Evolutionary conservation across 2,113 vertebrate genomes (phyloP), one percentile per base, ranked within the genome.

Genomic region (Charadrius vociferus): DNA sequence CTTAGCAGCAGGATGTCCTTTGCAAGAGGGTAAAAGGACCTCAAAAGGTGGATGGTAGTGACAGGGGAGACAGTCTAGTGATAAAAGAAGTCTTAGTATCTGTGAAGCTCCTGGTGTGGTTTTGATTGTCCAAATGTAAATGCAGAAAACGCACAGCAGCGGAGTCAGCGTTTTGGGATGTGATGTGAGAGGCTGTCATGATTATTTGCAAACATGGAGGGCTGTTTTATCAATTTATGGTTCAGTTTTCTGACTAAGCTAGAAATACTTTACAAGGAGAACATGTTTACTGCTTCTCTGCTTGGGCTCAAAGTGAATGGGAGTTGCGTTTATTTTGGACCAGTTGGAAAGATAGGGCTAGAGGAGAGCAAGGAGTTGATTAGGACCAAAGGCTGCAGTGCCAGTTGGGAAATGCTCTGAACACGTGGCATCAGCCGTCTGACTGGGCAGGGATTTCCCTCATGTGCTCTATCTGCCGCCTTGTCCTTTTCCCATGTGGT

Each of bases 381-480:
- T 73, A 37, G 67, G 66, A 50, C 53, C n/a, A n/a, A 77, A 78
- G 43, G 34, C 66, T 79, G 21, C 34, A 29, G 22, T 34, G 10
- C 36, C 52, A 82, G 22, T 10, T 94, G 45, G 37, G 58, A 59
- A 36, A 59, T 37, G 50, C 37, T 66, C 37, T 65, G 45, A 72
- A 59, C 0, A 0, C 32, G 37, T 58, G 34, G 36, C 36, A 34
- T 56, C 49, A 43, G 26, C 49, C 39, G 14, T 34, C 55, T 82
- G 47, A 43, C 41, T 56, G 18, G 32, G 47, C 53, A 50, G 49
- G 55, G 53, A 7, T 61, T 41, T 17, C 7, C 45, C 53, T 41
- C 0, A 1, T 22, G 45, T 61, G 30, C 17, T 83, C 16, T 18
- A 16, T 53, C 29, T 66, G 24, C 14, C 5, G 1, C 8, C 30